Evolutionary conservation across 2,113 vertebrate genomes (phyloP), one percentile per base, ranked within the genome.

Genomic region (Patagioenas fasciata): DNA sequence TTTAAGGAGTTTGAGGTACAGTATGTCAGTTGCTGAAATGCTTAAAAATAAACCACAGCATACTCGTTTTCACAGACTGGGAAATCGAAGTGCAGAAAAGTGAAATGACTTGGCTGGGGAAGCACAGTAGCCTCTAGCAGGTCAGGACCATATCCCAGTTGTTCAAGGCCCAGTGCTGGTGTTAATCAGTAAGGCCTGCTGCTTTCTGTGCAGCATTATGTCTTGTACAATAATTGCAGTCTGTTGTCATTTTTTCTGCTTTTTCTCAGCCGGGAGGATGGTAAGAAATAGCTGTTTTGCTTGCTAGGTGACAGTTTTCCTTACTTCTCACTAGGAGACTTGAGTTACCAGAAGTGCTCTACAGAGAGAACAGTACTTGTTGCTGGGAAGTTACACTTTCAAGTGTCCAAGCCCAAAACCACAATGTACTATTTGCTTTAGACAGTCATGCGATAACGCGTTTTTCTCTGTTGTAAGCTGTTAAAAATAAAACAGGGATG

Each of bases 391-490:
- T 97, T 93, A 69, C 86, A 85, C 19, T 10, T 80, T 96, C 77
- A 69, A 95, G 84, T 77, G 89, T 89, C 94, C 92, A 94, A 95
- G 91, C 84, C 92, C 92, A 50, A 97, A 97, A 95, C 96, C 94
- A 95, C 93, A 95, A 88, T 83, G 89, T 89, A 60, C 82, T 88
- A 84, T 92, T 95, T 89, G 67, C 89, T 94, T 91, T 91, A 93
- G 92, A 92, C 74, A 89, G 94, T 96, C 89, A 93, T 92, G 93
- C 21, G 94, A 96, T 96, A 94, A 82, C 15, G 23, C 5, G 0
- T 18, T 92, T 91, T 83, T 96, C 84, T 95, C 89, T 95, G 61
- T 84, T 96, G 58, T 83, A 85, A 89, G 81, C 74, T 86, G 87
- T 95, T 96, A 94, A 95, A 97, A 97, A 94, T 95, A 95, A 96